phyloP scores from a whole-genome alignment of 2,888 invertebrate genomes.

The Spicauda simplicius region DNA sequence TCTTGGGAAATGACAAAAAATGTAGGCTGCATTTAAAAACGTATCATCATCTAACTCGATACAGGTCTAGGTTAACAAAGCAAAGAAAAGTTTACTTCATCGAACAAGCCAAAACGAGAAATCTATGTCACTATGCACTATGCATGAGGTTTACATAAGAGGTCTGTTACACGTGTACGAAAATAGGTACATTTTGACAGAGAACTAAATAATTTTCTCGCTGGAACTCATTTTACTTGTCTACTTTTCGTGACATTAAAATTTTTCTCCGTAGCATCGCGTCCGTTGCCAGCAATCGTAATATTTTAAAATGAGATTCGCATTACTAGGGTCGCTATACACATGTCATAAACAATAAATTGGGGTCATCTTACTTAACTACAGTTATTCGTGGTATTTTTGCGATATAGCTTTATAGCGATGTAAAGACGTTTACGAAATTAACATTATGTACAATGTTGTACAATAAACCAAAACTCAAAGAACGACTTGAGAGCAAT shows the following conservation, averaged over 20 bases:
- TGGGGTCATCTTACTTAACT: background rate
- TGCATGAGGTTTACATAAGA: constrained; percentile 8
- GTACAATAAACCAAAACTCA: too few relatives aligned
- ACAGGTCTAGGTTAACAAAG: constrained; percentile 1
- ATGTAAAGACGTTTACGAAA: too few relatives aligned
- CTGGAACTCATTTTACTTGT: constrained; percentile 7
- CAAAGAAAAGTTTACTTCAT: background rate
- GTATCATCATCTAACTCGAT: background rate
- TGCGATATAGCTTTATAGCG: too few relatives aligned
- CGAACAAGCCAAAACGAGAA: background rate
- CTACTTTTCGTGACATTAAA: constrained; percentile 2
- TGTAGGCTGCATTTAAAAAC: too few relatives aligned
- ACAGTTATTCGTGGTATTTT: background rate
- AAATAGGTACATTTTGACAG: constrained; percentile 5
- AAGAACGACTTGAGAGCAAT: too few relatives aligned
- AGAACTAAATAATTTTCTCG: background rate
- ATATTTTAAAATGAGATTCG: constrained; percentile 8
- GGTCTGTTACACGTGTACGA: constrained; percentile 1
- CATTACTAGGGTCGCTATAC: background rate
- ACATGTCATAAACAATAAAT: background rate
- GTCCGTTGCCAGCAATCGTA: constrained; percentile 11
- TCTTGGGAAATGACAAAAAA: too few relatives aligned
- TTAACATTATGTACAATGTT: too few relatives aligned
- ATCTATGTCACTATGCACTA: constrained; percentile 5
- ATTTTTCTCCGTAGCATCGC: constrained; percentile 1